These are phyloP conservation scores for Pristionchus exspectatus DNA, from an alignment of 2,888 invertebrate genomes.

Conservation along the genomic window DNA sequence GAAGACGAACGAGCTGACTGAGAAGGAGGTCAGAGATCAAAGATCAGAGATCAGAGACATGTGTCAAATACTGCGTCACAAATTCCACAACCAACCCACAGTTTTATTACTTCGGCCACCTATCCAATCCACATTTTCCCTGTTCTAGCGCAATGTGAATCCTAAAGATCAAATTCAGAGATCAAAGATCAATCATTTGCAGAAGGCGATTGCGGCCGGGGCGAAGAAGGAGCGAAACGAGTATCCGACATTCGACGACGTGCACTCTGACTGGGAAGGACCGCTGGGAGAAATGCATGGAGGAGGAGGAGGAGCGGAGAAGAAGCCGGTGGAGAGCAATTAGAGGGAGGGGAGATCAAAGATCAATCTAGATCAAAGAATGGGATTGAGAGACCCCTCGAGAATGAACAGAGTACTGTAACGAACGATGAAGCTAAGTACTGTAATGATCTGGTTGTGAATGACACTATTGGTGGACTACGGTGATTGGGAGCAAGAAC, in stretches of 20 bases:
- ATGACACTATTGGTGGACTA: too few species aligned
- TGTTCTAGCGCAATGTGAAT: too few species aligned
- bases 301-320: neutral
- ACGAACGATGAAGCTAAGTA: too few species aligned
- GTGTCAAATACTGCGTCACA: too few species aligned
- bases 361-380: neutral
- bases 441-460: too few species aligned
- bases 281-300: neutral
- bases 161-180: neutral
- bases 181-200: neutral
- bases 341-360: neutral
- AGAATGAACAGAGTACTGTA: conserved; percentile 26
- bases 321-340: conserved; percentile 14
- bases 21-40: conserved; percentile 20
- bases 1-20: neutral
- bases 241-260: conserved; percentile 50
- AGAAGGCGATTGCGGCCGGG: conserved; percentile 22
- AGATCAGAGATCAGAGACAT: neutral
- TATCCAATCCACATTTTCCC: too few species aligned
- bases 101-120: too few species aligned
- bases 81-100: too few species aligned
- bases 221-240: conserved; percentile 42
- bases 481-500: too few species aligned
- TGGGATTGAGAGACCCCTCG: neutral
- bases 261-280: conserved; percentile 36